Base-by-base conservation (phyloP, 92 coral and sea anemone genomes). In the Actinernus sp. region DNA sequence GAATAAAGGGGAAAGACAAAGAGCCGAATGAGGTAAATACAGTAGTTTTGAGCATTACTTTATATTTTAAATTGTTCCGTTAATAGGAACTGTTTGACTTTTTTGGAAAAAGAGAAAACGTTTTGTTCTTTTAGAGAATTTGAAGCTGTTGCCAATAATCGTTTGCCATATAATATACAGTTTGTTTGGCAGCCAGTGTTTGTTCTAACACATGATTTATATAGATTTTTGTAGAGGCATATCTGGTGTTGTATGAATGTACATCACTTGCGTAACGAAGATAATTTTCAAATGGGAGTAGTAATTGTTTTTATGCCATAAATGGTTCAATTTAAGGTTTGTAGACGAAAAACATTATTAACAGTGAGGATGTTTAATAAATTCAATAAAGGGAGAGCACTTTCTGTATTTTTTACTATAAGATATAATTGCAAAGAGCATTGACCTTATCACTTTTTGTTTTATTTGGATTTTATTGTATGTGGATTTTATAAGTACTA, bases 321-420 rank as follows among this genome's bases (percentile, higher is more conserved):
- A 31, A 53, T 68, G 58, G 24, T 33, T 34, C 32, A 68, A 68
- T 71, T 71, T 46, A 74, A 39, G 38, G 55, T 52, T 31, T 74
- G 63, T 34, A 74, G 41, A 32, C 51, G 71, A 49, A 27, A 59
- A 44, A 70, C 68, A 70, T 36, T 70, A 34, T 55, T 61, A 25
- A 57, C 68, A 45, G 61, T 73, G 24, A 32, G 73, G 53, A 74
- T 37, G 30, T 73, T 51, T 49, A 73, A 38, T 29, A 73, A 19
- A 36, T 47, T 73, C 61, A 53, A 31, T 39, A 55, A 31, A 24
- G 66, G 77, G 27, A 69, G 77, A 14, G 77, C 67, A 26, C 65
- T 53, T 64, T 39, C 74, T 18, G 74, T 75, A 34, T n/a, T 75
- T 44, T 49, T 75, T 55, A n/a, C n/a, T n/a, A n/a, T n/a, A n/a